Conservation (phyloP, 2,888 invertebrate species). For the Acrobasis repandana region DNA sequence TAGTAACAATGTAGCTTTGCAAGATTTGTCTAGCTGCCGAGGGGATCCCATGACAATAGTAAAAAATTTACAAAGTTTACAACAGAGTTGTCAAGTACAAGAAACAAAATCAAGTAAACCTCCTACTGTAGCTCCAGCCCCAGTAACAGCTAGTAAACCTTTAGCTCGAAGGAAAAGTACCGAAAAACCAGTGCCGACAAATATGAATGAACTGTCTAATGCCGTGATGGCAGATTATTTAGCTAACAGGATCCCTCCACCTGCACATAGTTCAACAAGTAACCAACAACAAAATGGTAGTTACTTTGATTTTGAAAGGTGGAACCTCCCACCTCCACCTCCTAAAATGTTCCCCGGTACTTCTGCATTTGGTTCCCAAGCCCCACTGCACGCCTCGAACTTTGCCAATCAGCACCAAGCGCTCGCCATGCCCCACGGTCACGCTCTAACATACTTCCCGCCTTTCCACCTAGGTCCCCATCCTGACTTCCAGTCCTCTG, state of each 20-base stretch:
- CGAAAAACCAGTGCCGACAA: conserved; percentile 72
- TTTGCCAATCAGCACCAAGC: conserved; percentile 85
- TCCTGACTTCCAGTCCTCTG: conserved; percentile 85
- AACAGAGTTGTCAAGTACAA: conserved; percentile 83
- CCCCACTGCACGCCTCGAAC: conserved; percentile 80
- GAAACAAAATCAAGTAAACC: conserved; percentile 79
- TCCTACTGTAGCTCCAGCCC: conserved; percentile 53
- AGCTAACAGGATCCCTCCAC: conserved; percentile 86
- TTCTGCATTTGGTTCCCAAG: conserved; percentile 83
- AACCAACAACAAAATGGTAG: conserved; percentile 85
- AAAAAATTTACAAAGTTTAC: conserved; percentile 86
- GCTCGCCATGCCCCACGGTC: conserved; percentile 86
- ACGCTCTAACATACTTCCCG: conserved; percentile 89
- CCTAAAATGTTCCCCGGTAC: conserved; percentile 87
- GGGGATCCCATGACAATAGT: conserved; percentile 91
- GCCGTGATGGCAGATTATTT: conserved; percentile 82
- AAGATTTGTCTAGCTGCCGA: conserved; percentile 88
- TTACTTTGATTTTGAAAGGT: conserved; percentile 91
- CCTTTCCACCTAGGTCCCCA: conserved; percentile 89
- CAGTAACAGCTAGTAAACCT: conserved; percentile 52
- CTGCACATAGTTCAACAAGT: conserved; percentile 86
- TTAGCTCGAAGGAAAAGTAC: conserved; percentile 84
- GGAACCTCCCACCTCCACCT: conserved; percentile 88
- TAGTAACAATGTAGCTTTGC: conserved; percentile 83
- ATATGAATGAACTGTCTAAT: conserved; percentile 80